Percentiles rank a stretch among this genome's conserved stretches.
phyloP scores from a whole-genome alignment of 2,888 invertebrate species.

The Trichopoda pennipes region DNA sequence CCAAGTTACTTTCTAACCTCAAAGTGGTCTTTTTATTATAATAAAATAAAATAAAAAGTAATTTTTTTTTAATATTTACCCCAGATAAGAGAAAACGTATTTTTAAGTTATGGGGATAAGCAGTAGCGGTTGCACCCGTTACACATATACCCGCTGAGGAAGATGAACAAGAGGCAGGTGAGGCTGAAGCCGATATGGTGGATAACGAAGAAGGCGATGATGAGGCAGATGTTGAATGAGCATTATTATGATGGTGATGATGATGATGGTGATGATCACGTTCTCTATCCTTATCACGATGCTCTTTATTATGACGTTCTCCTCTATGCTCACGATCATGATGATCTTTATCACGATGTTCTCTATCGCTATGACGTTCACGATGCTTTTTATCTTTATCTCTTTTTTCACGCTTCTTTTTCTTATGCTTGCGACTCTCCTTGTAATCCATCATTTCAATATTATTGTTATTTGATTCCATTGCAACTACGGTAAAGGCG shows the following conservation, averaged over 20 bases:
- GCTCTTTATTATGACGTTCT: conserved; percentile 69
- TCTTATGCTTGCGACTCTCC: conserved; percentile 80
- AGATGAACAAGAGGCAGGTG: conserved; percentile 74
- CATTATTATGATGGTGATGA: conserved; percentile 74
- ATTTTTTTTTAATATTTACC: conserved; percentile 73
- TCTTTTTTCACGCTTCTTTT: conserved; percentile 80
- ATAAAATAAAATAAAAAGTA: background rate
- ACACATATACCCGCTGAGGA: conserved; percentile 73
- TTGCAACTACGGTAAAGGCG: conserved; percentile 61
- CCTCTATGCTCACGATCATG: conserved; percentile 55
- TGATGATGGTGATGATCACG: conserved; percentile 75
- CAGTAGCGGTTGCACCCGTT: conserved; percentile 75
- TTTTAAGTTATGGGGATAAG: conserved; percentile 81
- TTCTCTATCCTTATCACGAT: conserved; percentile 70
- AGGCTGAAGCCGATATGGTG: conserved; percentile 76
- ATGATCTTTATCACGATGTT: conserved; percentile 71
- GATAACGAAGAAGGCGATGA: conserved; percentile 75
- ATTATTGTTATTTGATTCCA: conserved; percentile 77
- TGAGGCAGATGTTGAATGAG: conserved; percentile 77
- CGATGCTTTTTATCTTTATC: conserved; percentile 77
- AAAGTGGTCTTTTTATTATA: no score
- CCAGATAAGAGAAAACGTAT: conserved; percentile 80
- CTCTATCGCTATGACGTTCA: conserved; percentile 71
- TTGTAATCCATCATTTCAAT: conserved; percentile 78
- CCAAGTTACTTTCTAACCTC: no score